Conservation (phyloP, 1,140 invertebrate species). For the Platyscapa corneri region DNA sequence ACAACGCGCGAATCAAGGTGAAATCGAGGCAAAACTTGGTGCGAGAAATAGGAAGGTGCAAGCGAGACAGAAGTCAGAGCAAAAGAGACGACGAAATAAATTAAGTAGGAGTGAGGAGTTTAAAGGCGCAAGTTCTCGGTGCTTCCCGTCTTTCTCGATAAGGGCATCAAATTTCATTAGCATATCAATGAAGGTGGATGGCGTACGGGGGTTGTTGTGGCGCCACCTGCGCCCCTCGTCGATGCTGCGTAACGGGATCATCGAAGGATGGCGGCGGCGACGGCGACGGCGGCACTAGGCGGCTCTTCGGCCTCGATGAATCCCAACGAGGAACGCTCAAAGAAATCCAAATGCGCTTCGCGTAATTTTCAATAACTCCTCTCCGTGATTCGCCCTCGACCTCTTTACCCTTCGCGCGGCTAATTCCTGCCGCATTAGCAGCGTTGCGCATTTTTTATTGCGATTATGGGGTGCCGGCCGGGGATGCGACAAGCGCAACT, state of each 20-base stretch:
- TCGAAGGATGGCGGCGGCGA: conserved; percentile 57
- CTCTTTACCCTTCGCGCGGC: conserved; percentile 55
- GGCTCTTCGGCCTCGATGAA: conserved; percentile 53
- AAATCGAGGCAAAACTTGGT: neutral
- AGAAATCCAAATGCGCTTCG: conserved; percentile 21
- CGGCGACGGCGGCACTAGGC: neutral
- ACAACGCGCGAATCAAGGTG: too few relatives aligned
- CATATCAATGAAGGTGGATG: conserved; percentile 75
- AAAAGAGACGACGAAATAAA: neutral
- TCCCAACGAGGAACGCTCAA: conserved; percentile 56
- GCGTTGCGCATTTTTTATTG: conserved; percentile 26
- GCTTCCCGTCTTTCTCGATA: conserved; percentile 40
- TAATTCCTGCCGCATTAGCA: conserved; percentile 61
- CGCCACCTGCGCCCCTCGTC: conserved; percentile 70
- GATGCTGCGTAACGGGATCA: conserved; percentile 69
- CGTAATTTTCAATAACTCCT: neutral
- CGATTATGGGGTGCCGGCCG: neutral
- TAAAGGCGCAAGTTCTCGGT: neutral
- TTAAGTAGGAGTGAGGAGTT: neutral
- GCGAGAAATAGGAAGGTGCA: neutral
- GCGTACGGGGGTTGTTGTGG: conserved; percentile 62
- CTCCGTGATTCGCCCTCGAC: conserved; percentile 42
- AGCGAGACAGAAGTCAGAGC: neutral
- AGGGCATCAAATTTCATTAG: conserved; percentile 76
- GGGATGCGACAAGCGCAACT: too few relatives aligned